Conservation (phyloP, 2,797 vertebrate species). For the Sphenopsis melanotis region DNA sequence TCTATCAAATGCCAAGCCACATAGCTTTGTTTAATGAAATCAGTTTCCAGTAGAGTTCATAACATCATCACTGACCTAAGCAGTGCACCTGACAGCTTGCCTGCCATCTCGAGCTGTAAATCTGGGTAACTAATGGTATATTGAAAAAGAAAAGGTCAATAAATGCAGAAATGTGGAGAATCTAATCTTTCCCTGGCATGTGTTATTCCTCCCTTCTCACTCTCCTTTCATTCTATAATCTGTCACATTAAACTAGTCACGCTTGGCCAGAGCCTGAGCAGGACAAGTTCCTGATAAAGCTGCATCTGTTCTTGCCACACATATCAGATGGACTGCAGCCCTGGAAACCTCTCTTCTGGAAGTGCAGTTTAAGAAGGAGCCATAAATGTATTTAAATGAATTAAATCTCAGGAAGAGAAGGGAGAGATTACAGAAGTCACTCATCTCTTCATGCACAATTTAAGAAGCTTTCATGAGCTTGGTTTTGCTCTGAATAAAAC, state of each 20-base stretch:
- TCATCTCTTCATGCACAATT: background rate
- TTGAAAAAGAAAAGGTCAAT: background rate
- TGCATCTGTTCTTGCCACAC: background rate
- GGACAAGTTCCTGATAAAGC: background rate
- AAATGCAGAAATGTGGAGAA: constrained; percentile 12
- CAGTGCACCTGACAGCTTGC: background rate
- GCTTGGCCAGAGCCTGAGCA: background rate
- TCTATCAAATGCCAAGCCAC: background rate
- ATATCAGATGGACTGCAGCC: background rate
- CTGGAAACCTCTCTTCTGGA: background rate
- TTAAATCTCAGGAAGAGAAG: background rate
- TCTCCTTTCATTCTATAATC: background rate
- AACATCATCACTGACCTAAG: background rate
- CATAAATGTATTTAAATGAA: background rate
- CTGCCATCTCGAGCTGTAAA: background rate
- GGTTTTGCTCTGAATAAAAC: background rate
- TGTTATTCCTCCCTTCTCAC: background rate
- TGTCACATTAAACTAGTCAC: background rate
- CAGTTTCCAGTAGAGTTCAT: background rate
- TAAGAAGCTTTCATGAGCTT: background rate
- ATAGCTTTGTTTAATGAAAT: background rate
- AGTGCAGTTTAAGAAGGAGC: background rate
- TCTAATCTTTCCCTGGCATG: background rate
- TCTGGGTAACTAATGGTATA: background rate
- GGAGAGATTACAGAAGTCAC: background rate